phyloP scores from a whole-genome alignment of 2,797 vertebrate species.

The Takifugu ocellatus region DNA sequence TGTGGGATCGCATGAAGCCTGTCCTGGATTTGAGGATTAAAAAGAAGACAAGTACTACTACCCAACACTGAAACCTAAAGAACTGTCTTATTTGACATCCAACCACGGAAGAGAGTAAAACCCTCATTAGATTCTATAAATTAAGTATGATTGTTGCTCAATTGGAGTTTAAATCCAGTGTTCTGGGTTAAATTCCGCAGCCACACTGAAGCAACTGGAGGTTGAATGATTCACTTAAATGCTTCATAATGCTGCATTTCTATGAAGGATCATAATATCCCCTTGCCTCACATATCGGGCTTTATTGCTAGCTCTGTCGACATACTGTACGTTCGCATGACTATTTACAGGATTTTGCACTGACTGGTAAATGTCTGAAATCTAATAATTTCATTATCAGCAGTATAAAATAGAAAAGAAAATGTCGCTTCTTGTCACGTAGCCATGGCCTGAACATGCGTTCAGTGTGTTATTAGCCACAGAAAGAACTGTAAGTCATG shows the following conservation, averaged over 20 bases:
- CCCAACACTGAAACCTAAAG: not conserved
- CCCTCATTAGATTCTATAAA: slow-evolving; percentile 11
- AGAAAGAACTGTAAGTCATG: too few relatives aligned
- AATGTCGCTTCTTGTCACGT: too few relatives aligned
- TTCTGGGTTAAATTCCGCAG: slow-evolving; percentile 22
- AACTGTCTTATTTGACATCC: not conserved
- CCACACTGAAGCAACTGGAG: slow-evolving; percentile 24
- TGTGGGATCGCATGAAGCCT: slow-evolving; percentile 22
- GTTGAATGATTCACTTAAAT: slow-evolving; percentile 28
- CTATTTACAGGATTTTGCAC: too few relatives aligned
- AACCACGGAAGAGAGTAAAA: not conserved
- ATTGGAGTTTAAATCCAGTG: slow-evolving; percentile 8
- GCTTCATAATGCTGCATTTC: slow-evolving; percentile 10
- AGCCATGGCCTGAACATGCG: too few relatives aligned
- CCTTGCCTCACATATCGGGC: not conserved
- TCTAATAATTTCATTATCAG: too few relatives aligned
- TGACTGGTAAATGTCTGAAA: too few relatives aligned
- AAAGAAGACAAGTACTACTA: not conserved
- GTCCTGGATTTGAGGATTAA: slow-evolving; percentile 13
- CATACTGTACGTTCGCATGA: too few relatives aligned
- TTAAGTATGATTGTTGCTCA: slow-evolving; percentile 8
- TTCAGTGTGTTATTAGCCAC: too few relatives aligned
- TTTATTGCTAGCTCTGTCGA: too few relatives aligned
- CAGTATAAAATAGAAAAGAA: too few relatives aligned
- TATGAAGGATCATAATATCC: slow-evolving; percentile 6